Evolutionary conservation across 2,113 vertebrate genomes (phyloP), one percentile per base, ranked within the genome.

Genomic region (Notarius quadriscutis): DNA sequence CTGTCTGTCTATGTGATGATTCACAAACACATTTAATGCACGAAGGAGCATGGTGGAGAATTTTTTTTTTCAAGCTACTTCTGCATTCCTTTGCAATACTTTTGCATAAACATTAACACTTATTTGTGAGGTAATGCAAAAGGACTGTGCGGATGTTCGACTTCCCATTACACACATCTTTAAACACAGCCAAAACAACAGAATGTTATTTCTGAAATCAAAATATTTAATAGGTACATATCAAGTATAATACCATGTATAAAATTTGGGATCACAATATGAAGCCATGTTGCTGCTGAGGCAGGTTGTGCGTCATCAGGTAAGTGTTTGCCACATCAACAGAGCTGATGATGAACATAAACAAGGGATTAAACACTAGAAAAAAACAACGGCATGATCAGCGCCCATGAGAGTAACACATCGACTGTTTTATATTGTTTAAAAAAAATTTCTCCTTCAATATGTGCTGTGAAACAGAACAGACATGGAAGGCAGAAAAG

Each of bases 151-250:
- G 18, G 15, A 18, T 20, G 27, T 34, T 34, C 20, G 53, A 34
- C 20, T 58, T 58, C n/a, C 18, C 78, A 34, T 57, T 9, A 20
- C 27, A 30, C 2, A 41, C 30, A 34, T 2, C 30, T 81, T 20
- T 22, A 60, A 81, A 62, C 27, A 41, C 48, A 71, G 20, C 50
- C 50, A 34, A 80, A 20, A 55, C n/a, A 78, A 84, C 27, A 85
- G 69, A 18, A 6, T 9, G 9, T 9, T 63, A 79, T 84, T 93
- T 92, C 96, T 96, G 96, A 96, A 97, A 97, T 98, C 97, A 97
- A 99, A 99, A 98, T 99, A 99, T 99, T 99, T 99, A 99, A 97
- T 99, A 97, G 95, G 96, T 98, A 97, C 97, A 97, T 96, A 97
- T 96, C 93, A 95, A 96, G 95, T 94, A 94, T 96, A 97, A 97